phyloP scores from a whole-genome alignment of 2,888 invertebrate genomes.

The Rotaria macrura region DNA sequence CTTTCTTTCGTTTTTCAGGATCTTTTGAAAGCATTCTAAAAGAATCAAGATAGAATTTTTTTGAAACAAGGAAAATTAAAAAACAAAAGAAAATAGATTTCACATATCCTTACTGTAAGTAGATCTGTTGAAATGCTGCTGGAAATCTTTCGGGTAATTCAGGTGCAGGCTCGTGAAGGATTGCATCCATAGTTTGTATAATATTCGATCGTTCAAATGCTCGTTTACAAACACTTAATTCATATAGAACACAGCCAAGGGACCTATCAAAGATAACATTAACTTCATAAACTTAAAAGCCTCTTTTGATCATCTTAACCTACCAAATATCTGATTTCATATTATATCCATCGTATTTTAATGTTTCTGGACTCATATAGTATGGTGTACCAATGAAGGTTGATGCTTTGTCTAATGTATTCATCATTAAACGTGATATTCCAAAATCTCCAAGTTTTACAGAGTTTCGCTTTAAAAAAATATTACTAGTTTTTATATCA shows the following conservation, averaged over 20 bases:
- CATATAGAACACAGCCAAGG: constrained; percentile 49
- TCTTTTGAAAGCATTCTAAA: constrained; percentile 46
- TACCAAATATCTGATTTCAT: constrained; percentile 50
- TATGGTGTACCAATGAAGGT: constrained; percentile 51
- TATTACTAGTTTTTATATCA: constrained; percentile 50
- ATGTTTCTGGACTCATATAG: constrained; percentile 51
- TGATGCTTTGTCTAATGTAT: constrained; percentile 48
- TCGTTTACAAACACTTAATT: constrained; percentile 47
- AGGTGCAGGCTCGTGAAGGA: constrained; percentile 46
- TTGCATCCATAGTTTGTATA: constrained; percentile 50
- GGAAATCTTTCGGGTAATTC: constrained; percentile 44
- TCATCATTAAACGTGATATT: constrained; percentile 48
- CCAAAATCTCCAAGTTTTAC: constrained; percentile 51
- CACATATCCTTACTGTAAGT: neutral
- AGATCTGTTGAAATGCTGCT: constrained; percentile 4
- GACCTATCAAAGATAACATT: constrained; percentile 36
- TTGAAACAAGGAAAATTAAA: too few species aligned
- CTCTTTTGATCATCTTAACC: neutral
- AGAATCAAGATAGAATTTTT: neutral
- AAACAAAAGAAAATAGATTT: too few species aligned
- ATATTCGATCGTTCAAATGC: constrained; percentile 48
- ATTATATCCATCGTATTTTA: constrained; percentile 51
- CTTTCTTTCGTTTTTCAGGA: constrained; percentile 43
- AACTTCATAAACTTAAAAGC: neutral
- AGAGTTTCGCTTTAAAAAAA: constrained; percentile 47